A percentile compares a stretch with the other conserved stretches of the same genome.
These are phyloP conservation scores for Cynopterus sphinx DNA, from an alignment of 2,797 vertebrate genomes.

Conservation along the genomic window DNA sequence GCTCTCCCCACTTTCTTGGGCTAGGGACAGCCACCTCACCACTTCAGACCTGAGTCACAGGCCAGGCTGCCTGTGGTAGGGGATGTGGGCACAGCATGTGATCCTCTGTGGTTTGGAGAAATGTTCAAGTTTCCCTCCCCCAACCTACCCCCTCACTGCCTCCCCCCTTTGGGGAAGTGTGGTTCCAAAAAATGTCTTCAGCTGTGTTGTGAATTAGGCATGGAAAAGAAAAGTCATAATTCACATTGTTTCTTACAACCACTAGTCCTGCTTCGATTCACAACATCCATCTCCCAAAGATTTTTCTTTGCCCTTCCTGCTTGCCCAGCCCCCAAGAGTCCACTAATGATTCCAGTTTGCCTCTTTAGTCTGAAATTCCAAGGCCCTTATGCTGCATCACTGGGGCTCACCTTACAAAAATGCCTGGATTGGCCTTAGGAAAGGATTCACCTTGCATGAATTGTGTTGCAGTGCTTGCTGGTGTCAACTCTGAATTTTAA, in stretches of 20 bases:
- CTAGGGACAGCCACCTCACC: not conserved
- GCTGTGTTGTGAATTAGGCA: not conserved
- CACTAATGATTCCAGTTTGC: not conserved
- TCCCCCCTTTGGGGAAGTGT: not conserved
- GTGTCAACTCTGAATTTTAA: not conserved
- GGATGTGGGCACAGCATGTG: conserved; percentile 57
- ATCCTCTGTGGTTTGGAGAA: not conserved
- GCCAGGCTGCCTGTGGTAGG: not conserved
- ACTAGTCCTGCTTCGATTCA: not conserved
- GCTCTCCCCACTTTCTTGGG: not conserved
- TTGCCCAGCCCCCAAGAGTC: not conserved
- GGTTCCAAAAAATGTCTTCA: not conserved
- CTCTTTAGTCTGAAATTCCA: not conserved
- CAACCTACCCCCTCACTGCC: not conserved
- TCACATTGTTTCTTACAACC: not conserved
- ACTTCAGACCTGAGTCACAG: conserved; percentile 37
- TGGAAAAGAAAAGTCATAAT: not conserved
- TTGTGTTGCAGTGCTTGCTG: not conserved
- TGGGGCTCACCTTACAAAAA: not conserved
- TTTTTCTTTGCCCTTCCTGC: not conserved
- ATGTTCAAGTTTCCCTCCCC: not conserved
- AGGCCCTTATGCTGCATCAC: not conserved
- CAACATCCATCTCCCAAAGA: not conserved
- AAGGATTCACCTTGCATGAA: not conserved
- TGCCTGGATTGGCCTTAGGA: too few species aligned